Evolutionary conservation across 2,113 vertebrate genomes (phyloP).

Genomic region (Rafetus swinhoei): DNA sequence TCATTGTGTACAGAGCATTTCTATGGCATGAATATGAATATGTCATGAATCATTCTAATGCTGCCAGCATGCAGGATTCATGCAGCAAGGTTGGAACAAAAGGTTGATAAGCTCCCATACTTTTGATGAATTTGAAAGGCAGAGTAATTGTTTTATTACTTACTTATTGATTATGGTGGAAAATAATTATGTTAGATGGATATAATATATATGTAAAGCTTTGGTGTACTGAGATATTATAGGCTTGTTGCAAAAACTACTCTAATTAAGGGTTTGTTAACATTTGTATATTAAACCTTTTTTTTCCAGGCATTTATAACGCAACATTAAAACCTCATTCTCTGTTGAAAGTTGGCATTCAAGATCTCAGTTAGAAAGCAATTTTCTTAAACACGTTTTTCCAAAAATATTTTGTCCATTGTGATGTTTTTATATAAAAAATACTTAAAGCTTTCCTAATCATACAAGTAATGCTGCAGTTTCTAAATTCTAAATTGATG

Average conservation of each 20-base stretch:
- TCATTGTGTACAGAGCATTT: background rate
- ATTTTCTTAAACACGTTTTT: conserved; percentile 35
- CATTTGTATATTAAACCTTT: conserved; percentile 33
- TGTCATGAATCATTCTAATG: conserved; percentile 15
- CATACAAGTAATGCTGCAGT: background rate
- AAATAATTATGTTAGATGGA: conserved; percentile 40
- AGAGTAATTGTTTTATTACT: conserved; percentile 49
- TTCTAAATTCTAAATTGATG: background rate
- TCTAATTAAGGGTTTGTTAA: conserved; percentile 66
- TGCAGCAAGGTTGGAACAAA: conserved; percentile 32
- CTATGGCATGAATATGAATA: conserved; percentile 13
- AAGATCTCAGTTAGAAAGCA: conserved; percentile 36
- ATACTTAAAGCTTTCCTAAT: background rate
- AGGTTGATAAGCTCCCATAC: conserved; percentile 41
- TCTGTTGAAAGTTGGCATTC: conserved; percentile 54
- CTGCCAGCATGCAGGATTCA: conserved; percentile 27
- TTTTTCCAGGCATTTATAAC: conserved; percentile 53
- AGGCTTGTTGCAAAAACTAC: conserved; percentile 20
- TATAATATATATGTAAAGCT: conserved; percentile 48
- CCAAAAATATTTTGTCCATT: conserved; percentile 16
- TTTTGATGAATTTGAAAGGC: conserved; percentile 54
- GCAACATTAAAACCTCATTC: conserved; percentile 49
- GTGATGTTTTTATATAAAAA: background rate
- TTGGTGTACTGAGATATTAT: conserved; percentile 36
- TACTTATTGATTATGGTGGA: conserved; percentile 51